Evolutionary conservation across 1,140 invertebrate genomes (phyloP), one percentile per base, ranked within the genome.

Genomic region (Bombus superbus): DNA sequence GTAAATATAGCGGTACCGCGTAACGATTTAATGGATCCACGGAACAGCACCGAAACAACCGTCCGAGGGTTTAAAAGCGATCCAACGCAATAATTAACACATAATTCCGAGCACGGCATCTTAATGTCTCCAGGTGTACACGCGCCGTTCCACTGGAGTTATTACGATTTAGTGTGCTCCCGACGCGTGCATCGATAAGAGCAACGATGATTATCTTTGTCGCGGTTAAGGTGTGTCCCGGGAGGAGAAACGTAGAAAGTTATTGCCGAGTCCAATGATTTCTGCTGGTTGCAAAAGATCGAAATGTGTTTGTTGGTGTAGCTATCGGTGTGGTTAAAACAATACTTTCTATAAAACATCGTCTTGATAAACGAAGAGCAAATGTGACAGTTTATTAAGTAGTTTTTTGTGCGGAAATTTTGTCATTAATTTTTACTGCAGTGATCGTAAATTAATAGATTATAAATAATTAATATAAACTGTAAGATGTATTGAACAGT

Each of bases 1-100:
- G 81, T 83, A 77, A 83, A 83, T 83, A 83, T 83, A 76, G 2
- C 57, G 57, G 13, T 32, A 74, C 15, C 53, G 47, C n/a, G 53
- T 13, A 44, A 74, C 80, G 9, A 35, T 35, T 53, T 68, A 76
- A 83, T 53, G 35, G 59, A 77, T 57, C 28, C 35, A 35, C n/a
- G 35, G 28, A 9, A 35, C 64, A 66, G 15, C 32, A 25, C 3
- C n/a, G 62, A 74, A 82, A 74, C 69, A 47, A 38, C 35, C 18
- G 38, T 22, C 32, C 59, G 66, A 22, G 11, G 28, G 1, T 75
- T 35, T 75, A 11, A n/a, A 32, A 10, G 8, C 22, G 22, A 22
- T 8, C 11, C 13, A 13, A 66, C 72, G 25, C 40, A 38, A 75
- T 75, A 75, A 62, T 47, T 75, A 47, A 82, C 80, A 62, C 69